Percentiles rank a stretch among this genome's conserved stretches.
Evolutionary conservation across 2,113 vertebrate species (phyloP).

Genomic region (Coptodon rendalli): DNA sequence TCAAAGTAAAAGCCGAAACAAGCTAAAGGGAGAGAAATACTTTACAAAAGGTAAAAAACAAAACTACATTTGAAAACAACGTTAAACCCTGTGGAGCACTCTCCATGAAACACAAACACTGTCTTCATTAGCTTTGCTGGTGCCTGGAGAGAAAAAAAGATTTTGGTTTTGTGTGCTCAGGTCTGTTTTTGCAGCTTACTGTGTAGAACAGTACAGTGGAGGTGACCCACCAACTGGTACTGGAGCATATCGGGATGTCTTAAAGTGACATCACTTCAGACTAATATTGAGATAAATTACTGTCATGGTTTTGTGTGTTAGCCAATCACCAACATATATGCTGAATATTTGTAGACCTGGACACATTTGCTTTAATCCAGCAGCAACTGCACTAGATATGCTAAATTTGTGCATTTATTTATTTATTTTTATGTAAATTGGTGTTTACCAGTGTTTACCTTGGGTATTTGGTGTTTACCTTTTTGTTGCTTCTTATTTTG

Average conservation of each 20-base stretch:
- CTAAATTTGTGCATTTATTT: background rate
- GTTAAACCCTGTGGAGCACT: background rate
- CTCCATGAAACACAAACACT: background rate
- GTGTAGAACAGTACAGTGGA: background rate
- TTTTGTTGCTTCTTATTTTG: background rate
- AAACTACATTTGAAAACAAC: background rate
- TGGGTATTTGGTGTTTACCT: background rate
- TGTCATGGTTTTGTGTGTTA: background rate
- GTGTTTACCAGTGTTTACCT: too few relatives aligned
- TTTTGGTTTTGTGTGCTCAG: background rate
- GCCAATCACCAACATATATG: background rate
- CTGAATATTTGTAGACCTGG: background rate
- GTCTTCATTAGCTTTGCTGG: background rate
- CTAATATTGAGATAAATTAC: background rate
- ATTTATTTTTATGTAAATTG: background rate
- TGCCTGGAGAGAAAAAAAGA: background rate
- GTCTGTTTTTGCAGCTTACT: background rate
- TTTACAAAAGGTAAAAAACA: background rate
- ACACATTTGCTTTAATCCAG: background rate
- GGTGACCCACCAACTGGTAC: background rate
- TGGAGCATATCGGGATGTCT: background rate
- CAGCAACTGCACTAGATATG: background rate
- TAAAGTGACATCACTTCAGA: background rate
- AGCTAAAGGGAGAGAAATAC: background rate
- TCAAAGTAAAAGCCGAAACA: background rate